A percentile compares a stretch with the other conserved stretches of the same genome.
These are phyloP conservation scores for Cephus rjabovi DNA, from an alignment of 2,888 invertebrate genomes.

Conservation along the genomic window DNA sequence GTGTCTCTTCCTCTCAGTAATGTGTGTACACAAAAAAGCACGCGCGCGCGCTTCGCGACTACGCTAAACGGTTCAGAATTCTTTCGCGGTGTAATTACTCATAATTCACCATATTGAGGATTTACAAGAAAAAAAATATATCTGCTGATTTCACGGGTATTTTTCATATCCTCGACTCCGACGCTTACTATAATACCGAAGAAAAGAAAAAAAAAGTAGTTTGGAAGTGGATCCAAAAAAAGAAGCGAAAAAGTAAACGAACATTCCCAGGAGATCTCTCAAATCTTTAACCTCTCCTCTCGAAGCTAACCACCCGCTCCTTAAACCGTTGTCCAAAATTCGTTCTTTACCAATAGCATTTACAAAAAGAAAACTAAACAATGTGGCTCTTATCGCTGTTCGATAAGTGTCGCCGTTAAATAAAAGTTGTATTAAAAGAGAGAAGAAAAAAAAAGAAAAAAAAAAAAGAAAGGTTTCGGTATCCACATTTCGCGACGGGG, in stretches of 20 bases:
- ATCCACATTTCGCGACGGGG: not conserved
- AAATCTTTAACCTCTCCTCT: not conserved
- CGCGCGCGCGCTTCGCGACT: not conserved
- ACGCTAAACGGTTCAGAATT: not conserved
- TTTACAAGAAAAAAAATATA: not conserved
- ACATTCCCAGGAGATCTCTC: not conserved
- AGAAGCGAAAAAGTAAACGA: not conserved
- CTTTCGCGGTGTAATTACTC: not conserved
- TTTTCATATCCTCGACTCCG: not conserved
- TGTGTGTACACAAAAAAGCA: not conserved
- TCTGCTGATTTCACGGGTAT: not conserved
- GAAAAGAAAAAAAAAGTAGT: too few relatives aligned
- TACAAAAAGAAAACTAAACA: not conserved
- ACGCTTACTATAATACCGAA: not conserved
- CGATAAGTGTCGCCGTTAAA: not conserved
- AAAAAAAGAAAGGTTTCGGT: not conserved
- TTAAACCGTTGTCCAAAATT: not conserved
- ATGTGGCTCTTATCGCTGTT: not conserved
- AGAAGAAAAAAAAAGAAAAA: too few relatives aligned
- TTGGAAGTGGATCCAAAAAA: not conserved
- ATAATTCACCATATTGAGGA: not conserved
- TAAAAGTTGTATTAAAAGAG: not conserved
- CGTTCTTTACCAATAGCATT: not conserved
- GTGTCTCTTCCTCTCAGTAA: conserved; percentile 13
- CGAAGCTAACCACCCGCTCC: not conserved